phyloP scores from a whole-genome alignment of 2,113 vertebrate species.

The Chloroceryle aenea region DNA sequence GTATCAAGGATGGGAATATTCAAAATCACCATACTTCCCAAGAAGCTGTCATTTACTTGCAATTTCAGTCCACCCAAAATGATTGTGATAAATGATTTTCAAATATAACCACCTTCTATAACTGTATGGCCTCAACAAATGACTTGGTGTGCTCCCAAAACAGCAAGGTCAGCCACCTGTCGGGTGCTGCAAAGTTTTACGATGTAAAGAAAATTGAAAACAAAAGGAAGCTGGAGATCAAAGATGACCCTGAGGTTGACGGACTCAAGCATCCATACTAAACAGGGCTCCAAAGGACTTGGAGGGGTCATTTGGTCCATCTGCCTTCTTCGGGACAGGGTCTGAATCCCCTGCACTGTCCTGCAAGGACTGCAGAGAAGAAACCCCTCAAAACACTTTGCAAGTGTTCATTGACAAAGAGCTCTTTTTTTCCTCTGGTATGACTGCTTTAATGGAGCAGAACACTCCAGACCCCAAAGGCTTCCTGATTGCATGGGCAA shows the following conservation, averaged over 20 bases:
- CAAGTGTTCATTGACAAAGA: background rate
- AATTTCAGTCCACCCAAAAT: background rate
- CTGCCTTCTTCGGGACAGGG: background rate
- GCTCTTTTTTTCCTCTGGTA: background rate
- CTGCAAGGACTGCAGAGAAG: background rate
- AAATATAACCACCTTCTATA: conserved; percentile 12
- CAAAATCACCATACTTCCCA: background rate
- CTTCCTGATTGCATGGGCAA: background rate
- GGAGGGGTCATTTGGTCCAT: conserved; percentile 2
- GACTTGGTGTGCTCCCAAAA: background rate
- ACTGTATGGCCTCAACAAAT: background rate
- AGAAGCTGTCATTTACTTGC: background rate
- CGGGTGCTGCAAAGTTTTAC: background rate
- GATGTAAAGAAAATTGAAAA: conserved; percentile 48
- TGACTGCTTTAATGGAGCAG: background rate
- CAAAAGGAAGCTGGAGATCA: conserved; percentile 43
- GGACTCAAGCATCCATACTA: background rate
- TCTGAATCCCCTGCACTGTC: background rate
- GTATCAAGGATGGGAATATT: background rate
- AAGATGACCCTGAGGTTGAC: conserved; percentile 31
- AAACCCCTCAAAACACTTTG: background rate
- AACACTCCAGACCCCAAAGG: background rate
- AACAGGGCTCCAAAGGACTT: background rate
- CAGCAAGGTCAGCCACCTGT: background rate
- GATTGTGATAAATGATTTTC: background rate